These are phyloP conservation scores for Engraulis encrasicolus DNA, from an alignment of 2,113 vertebrate genomes.

Conservation along the genomic window DNA sequence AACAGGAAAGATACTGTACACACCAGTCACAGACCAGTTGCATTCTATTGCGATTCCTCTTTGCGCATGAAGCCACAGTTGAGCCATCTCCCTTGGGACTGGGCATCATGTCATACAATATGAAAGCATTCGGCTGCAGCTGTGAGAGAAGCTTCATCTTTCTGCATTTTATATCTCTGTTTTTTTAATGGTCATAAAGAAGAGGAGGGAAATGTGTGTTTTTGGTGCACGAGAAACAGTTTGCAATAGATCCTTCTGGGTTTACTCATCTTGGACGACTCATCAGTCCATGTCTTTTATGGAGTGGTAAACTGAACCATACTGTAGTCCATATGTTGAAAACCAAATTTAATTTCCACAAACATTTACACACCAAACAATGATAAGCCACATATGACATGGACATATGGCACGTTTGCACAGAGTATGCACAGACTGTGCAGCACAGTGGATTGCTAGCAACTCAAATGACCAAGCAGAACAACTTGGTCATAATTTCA, in stretches of 20 bases:
- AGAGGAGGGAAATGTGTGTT: too few species aligned
- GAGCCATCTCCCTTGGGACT: neutral
- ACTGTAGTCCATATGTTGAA: neutral
- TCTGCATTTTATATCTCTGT: neutral
- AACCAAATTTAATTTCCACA: neutral
- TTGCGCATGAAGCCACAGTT: neutral
- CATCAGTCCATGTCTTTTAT: neutral
- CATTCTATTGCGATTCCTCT: neutral
- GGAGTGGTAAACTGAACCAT: neutral
- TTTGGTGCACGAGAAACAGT: too few species aligned
- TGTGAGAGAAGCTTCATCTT: neutral
- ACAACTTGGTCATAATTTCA: slow-evolving; percentile 45
- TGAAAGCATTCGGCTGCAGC: neutral
- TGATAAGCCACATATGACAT: neutral
- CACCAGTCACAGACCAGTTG: too few species aligned
- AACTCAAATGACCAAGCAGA: neutral
- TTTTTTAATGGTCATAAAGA: neutral
- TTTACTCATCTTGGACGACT: neutral
- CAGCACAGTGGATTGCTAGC: neutral
- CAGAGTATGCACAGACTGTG: too few species aligned
- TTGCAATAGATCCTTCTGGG: neutral
- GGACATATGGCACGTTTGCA: neutral
- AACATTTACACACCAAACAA: neutral
- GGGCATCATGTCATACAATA: neutral
- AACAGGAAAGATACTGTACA: too few species aligned